Conservation (phyloP, 2,113 vertebrate species). For the Grammomys surdaster region DNA sequence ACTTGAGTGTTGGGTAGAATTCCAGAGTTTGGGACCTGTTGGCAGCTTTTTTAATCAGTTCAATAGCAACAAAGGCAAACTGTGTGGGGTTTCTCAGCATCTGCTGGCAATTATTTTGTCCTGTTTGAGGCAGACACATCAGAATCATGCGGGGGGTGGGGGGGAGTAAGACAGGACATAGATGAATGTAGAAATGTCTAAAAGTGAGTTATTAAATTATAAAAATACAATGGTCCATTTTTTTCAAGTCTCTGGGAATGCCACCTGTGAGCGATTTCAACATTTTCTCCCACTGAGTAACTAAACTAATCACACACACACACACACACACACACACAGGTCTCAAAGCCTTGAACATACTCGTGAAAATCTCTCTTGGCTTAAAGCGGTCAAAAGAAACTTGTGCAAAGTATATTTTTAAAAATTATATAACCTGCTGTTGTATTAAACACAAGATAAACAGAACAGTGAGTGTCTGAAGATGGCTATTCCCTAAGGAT, state of each 20-base stretch:
- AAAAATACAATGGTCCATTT: slow-evolving; percentile 54
- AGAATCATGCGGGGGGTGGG: too few relatives aligned
- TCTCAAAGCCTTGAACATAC: neutral
- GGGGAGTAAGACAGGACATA: slow-evolving; percentile 63
- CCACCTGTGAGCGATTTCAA: slow-evolving; percentile 34
- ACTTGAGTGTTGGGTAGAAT: slow-evolving; percentile 57
- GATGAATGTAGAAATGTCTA: slow-evolving; percentile 45
- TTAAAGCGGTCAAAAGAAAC: slow-evolving; percentile 1
- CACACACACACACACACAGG: neutral
- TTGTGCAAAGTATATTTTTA: neutral
- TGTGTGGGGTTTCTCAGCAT: slow-evolving; percentile 23
- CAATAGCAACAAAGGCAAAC: slow-evolving; percentile 45
- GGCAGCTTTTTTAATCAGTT: slow-evolving; percentile 67
- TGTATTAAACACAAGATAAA: neutral
- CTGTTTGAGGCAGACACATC: slow-evolving; percentile 55
- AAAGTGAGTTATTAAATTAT: slow-evolving; percentile 51
- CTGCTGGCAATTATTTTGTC: slow-evolving; percentile 47
- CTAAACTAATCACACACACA: neutral
- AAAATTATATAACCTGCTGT: neutral
- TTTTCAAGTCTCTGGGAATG: neutral
- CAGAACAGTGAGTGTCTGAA: neutral
- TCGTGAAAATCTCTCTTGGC: neutral
- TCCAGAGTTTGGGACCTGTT: slow-evolving; percentile 47
- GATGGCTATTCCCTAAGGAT: neutral
- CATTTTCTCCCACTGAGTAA: slow-evolving; percentile 37